Percentiles rank a stretch among this genome's conserved stretches.
Evolutionary conservation across 2,888 invertebrate species (phyloP).

Genomic region (Ennomos quercinarius): DNA sequence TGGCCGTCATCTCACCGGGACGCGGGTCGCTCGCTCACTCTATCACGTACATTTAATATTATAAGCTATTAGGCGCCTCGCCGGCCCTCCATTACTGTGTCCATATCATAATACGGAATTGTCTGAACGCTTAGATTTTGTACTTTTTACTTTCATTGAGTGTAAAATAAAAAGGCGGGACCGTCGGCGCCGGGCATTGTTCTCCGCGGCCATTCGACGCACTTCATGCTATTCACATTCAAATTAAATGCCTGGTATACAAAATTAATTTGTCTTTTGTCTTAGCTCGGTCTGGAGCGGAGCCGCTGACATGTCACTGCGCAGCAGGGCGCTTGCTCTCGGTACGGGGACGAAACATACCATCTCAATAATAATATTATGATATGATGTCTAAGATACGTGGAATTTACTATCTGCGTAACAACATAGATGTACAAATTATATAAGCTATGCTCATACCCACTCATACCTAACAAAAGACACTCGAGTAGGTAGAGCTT

Average conservation of each 20-base stretch:
- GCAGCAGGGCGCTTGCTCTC: slow-evolving; percentile 66
- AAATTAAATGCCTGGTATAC: slow-evolving; percentile 85
- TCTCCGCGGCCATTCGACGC: slow-evolving; percentile 83
- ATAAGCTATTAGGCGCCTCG: slow-evolving; percentile 82
- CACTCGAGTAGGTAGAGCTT: no score
- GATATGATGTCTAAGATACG: neutral
- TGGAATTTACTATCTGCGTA: neutral
- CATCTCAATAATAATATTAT: slow-evolving; percentile 14
- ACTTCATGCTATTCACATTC: slow-evolving; percentile 86
- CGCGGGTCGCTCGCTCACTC: slow-evolving; percentile 57
- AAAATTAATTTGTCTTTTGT: slow-evolving; percentile 86
- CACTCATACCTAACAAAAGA: no score
- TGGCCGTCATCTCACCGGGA: slow-evolving; percentile 45
- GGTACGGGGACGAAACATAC: slow-evolving; percentile 25
- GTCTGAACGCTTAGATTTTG: slow-evolving; percentile 80
- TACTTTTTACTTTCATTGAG: slow-evolving; percentile 79
- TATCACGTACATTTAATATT: slow-evolving; percentile 82
- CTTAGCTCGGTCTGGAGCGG: slow-evolving; percentile 66
- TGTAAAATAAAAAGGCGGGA: slow-evolving; percentile 80
- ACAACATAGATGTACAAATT: neutral
- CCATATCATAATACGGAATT: slow-evolving; percentile 85
- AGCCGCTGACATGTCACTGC: slow-evolving; percentile 73
- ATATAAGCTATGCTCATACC: no score
- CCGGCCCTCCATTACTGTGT: slow-evolving; percentile 80
- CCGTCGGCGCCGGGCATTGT: slow-evolving; percentile 83